phyloP scores from a whole-genome alignment of 2,888 invertebrate genomes.

The Eupithecia tripunctaria region DNA sequence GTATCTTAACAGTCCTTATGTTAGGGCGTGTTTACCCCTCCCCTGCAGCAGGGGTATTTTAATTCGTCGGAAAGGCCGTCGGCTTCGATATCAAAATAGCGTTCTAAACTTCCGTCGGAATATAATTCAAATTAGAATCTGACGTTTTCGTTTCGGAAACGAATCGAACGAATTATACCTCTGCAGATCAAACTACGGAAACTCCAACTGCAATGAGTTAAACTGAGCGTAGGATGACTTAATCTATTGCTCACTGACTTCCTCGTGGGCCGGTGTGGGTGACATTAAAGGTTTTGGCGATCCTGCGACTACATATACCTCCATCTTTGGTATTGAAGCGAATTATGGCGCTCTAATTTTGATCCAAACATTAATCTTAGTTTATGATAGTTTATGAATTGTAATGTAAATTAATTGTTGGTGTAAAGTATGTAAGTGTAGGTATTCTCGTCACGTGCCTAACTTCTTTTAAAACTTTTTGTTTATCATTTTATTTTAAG shows the following conservation, averaged over 20 bases:
- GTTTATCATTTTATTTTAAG: no score
- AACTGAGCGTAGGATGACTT: constrained; percentile 41
- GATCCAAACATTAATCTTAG: background rate
- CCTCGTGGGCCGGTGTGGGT: constrained; percentile 46
- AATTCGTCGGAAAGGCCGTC: no score
- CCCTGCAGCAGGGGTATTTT: no score
- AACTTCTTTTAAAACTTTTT: no score
- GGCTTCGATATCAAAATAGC: no score
- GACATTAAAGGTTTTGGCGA: constrained; percentile 40
- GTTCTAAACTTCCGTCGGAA: no score
- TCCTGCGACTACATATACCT: constrained; percentile 5
- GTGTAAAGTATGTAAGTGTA: no score
- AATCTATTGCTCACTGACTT: constrained; percentile 42
- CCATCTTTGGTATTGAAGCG: background rate
- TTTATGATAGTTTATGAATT: background rate
- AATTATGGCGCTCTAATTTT: background rate
- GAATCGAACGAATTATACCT: no score
- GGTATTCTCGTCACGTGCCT: no score
- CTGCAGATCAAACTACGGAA: constrained; percentile 41
- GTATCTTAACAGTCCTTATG: background rate
- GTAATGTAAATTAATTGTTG: no score
- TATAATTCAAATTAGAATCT: no score
- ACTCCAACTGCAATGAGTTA: constrained; percentile 34
- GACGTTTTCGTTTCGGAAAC: no score
- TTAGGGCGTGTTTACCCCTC: constrained; percentile 4